Evolutionary conservation across 2,113 vertebrate species (phyloP), one percentile per base, ranked within the genome.

Genomic region (Microtus ochrogaster): DNA sequence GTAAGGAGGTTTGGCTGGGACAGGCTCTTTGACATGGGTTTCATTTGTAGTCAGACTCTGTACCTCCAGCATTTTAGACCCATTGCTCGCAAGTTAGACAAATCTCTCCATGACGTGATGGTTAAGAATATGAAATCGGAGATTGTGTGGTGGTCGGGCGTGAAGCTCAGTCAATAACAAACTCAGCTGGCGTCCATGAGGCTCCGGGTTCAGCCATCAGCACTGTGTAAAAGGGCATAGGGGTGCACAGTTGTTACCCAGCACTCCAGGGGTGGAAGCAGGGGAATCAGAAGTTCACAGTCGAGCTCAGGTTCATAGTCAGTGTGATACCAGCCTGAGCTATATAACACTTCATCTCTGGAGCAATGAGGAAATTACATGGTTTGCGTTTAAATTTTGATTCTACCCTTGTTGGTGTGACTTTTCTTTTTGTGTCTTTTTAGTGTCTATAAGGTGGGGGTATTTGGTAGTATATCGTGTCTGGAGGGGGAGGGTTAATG

Each of bases 361-460:
- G 58, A 84, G 39, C 47, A n/a, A 52, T 21, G 21, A 3, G 7
- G 36, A 17, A n/a, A 47, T 72, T 47, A 85, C 5, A 14, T 72
- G 24, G 17, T 65, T 55, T 88, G 5, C 16, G 24, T 87, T 94
- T 68, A 66, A 68, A 83, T 68, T 72, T 92, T n/a, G 22, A 14
- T 87, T 81, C 82, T 39, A 61, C 24, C 33, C 49, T 76, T 81
- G 55, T n/a, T n/a, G 41, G 33, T 52, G 4, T 65, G 58, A 72
- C 73, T 70, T 73, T 52, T 89, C 30, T 90, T 92, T 65, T 36
- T 79, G 19, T 66, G 58, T 63, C 83, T 66, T 83, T 85, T 94
- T 14, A 49, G 88, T 41, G 28, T 72, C 70, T 89, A 0, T 74
- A 63, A 93, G 72, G 86, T 49, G 65, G 63, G 21, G 68, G 44